These are phyloP conservation scores for Cotesia glomerata DNA, from an alignment of 1,140 invertebrate species.

Conservation along the genomic window DNA sequence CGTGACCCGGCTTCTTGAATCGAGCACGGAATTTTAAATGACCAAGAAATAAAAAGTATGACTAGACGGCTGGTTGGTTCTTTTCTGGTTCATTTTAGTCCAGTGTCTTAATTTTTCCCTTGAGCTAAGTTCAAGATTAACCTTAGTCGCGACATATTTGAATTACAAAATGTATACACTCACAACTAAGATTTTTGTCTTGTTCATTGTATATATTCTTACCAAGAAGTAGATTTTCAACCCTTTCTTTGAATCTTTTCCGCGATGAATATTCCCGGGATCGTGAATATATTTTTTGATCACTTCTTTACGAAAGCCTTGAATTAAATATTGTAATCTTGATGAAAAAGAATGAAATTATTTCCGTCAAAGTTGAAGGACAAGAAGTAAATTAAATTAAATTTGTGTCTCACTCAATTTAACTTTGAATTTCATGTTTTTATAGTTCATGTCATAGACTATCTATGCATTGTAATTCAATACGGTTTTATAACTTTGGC, in stretches of 20 bases:
- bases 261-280: constrained; percentile 16
- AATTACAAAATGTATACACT: constrained; percentile 47
- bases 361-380: background rate
- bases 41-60: background rate
- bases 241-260: constrained; percentile 49
- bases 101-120: constrained; percentile 46
- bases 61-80: constrained; percentile 31
- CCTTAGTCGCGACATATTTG: constrained; percentile 38
- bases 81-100: constrained; percentile 31
- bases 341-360: background rate
- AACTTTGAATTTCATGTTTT: no score
- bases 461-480: no score
- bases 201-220: constrained; percentile 1
- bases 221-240: constrained; percentile 26
- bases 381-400: background rate
- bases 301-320: constrained; percentile 33
- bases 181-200: constrained; percentile 20
- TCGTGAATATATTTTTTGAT: constrained; percentile 27
- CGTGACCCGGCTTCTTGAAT: constrained; percentile 36
- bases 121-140: constrained; percentile 16
- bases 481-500: no score
- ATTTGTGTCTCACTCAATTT: no score
- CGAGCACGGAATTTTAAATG: constrained; percentile 46
- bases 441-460: no score
- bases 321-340: constrained; percentile 43